Evolutionary conservation across 1,140 invertebrate species (phyloP).

Genomic region (Drosophila insularis): DNA sequence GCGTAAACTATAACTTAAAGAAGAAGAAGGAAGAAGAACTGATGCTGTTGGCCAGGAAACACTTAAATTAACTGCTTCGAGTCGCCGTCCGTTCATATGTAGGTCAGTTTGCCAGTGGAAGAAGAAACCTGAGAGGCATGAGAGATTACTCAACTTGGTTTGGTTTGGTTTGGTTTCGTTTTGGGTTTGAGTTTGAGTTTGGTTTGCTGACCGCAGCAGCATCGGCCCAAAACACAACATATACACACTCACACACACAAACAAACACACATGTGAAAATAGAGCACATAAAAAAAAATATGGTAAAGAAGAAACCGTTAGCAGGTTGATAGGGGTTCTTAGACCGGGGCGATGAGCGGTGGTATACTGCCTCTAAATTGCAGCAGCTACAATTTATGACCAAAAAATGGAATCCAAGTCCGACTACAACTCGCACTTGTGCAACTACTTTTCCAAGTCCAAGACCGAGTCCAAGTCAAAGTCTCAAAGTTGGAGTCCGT

Average conservation of each 20-base stretch:
- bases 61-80: constrained; percentile 74
- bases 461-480: constrained; percentile 12
- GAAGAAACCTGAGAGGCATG: constrained; percentile 70
- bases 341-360: constrained; percentile 2
- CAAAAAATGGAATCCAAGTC: constrained; percentile 50
- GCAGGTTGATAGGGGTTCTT: background rate
- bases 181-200: constrained; percentile 19
- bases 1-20: constrained; percentile 75
- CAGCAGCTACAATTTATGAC: constrained; percentile 77
- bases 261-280: constrained; percentile 59
- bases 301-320: constrained; percentile 36
- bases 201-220: constrained; percentile 51
- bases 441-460: constrained; percentile 2
- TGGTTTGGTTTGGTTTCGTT: constrained; percentile 18
- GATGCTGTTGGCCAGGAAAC: constrained; percentile 63
- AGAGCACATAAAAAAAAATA: constrained; percentile 62
- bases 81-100: constrained; percentile 49
- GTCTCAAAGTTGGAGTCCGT: background rate
- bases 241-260: constrained; percentile 25
- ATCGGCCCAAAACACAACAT: constrained; percentile 30
- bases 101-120: constrained; percentile 58
- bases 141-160: constrained; percentile 70
- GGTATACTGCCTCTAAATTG: constrained; percentile 65
- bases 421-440: constrained; percentile 1
- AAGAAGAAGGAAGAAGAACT: constrained; percentile 30